A percentile compares a stretch with the other conserved stretches of the same genome.
Conservation (phyloP, 2,113 vertebrate species). For the Sus scrofa region T2T-Sscrofa CM000824.6:139256001-139256500, state of each 20-base stretch:
- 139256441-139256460: conserved; percentile 63
- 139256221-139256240: not conserved
- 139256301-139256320: conserved; percentile 51
- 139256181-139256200: not conserved
- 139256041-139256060: no score
- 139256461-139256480: conserved; percentile 63
- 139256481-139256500: not conserved
- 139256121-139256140: not conserved
- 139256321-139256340: conserved; percentile 59
- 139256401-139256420: conserved; percentile 79
- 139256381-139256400: conserved; percentile 79
- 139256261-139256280: not conserved
- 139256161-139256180: not conserved
- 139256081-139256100: not conserved
- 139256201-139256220: not conserved
- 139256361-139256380: conserved; percentile 75
- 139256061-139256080: not conserved
- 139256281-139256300: not conserved
- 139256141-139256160: not conserved
- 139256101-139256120: not conserved
- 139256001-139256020: not conserved
- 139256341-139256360: not conserved
- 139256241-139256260: not conserved
- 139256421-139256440: conserved; percentile 79
- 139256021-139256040: not conserved